phyloP scores from a whole-genome alignment of 1,140 invertebrate species.

The Macrotrachela quadricornifera region DNA sequence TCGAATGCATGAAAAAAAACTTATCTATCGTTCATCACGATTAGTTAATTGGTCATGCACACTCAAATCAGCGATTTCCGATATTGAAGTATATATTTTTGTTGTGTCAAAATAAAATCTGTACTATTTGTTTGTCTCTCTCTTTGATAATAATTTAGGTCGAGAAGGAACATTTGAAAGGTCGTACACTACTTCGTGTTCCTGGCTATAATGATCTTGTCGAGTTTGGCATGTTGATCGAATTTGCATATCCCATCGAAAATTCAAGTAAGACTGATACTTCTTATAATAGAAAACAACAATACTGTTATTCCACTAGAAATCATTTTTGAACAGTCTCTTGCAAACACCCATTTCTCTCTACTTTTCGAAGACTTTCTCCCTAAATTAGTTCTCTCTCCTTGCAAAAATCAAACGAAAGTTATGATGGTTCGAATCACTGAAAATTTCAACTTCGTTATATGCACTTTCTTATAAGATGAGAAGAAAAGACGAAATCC shows the following conservation, averaged over 20 bases:
- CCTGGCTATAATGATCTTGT: constrained; percentile 69
- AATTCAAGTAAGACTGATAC: constrained; percentile 33
- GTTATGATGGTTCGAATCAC: too few species aligned
- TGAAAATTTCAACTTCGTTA: too few species aligned
- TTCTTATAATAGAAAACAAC: too few species aligned
- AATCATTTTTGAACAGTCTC: too few species aligned
- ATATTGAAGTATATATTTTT: constrained; percentile 92
- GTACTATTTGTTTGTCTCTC: neutral
- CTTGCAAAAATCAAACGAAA: too few species aligned
- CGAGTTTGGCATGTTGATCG: constrained; percentile 78
- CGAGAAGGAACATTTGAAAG: constrained; percentile 76
- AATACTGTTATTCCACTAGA: too few species aligned
- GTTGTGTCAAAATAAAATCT: too few species aligned
- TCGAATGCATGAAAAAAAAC: constrained; percentile 59
- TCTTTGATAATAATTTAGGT: constrained; percentile 39
- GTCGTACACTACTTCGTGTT: constrained; percentile 60
- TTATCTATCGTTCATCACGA: constrained; percentile 72
- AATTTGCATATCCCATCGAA: constrained; percentile 66
- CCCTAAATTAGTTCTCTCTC: constrained; percentile 21
- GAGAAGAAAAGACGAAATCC: too few species aligned
- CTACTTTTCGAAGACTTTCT: neutral
- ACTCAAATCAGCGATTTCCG: constrained; percentile 84
- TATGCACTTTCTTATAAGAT: too few species aligned
- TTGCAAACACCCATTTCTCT: too few species aligned
- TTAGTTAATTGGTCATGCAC: constrained; percentile 95